Evolutionary conservation across 2,888 invertebrate genomes (phyloP), one percentile per base, ranked within the genome.

Genomic region (Andrena marginata): DNA sequence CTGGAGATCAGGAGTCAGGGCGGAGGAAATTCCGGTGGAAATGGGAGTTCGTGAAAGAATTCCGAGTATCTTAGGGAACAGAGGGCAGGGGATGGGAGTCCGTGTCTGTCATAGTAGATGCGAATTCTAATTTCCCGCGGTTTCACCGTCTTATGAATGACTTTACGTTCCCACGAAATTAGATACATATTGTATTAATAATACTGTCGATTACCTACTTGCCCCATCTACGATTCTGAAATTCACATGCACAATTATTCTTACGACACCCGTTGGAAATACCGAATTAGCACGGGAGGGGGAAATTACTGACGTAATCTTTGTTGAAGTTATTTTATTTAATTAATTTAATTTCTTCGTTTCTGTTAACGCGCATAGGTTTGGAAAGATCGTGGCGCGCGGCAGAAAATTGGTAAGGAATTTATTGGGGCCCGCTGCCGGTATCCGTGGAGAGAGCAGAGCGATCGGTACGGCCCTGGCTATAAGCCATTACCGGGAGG

Each of bases 401-500:
- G 42, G 13, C 42, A 42, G 42, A 13, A 13, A 42, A 42, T 42
- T 42, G 42, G 42, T 13, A 42, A 42, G 10, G 42, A 42, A 13
- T 42, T 42, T 42, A 13, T 35, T 23, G 20, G 42, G 31, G 65
- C 56, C 49, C 49, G 2, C 62, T 65, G 69, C 51, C 68, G 56
- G 64, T 78, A 42, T 69, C 60, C 49, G 35, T 62, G 29, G 70
- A 72, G 60, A 68, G 72, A 70, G 48, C 70, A 72, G 65, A 62
- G 84, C 86, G 85, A 89, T 88, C 79, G 84, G 85, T 90, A 89
- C 90, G 90, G 89, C 89, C 88, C 92, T 91, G 92, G 85, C 89
- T 90, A 90, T 92, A 92, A 92, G 92, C 93, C 92, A 93, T 93
- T 93, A 93, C 91, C 91, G 88, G 87, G 90, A 89, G 89, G 86